Evolutionary conservation across 2,797 vertebrate species (phyloP).

Genomic region (Myotis findleyi): DNA sequence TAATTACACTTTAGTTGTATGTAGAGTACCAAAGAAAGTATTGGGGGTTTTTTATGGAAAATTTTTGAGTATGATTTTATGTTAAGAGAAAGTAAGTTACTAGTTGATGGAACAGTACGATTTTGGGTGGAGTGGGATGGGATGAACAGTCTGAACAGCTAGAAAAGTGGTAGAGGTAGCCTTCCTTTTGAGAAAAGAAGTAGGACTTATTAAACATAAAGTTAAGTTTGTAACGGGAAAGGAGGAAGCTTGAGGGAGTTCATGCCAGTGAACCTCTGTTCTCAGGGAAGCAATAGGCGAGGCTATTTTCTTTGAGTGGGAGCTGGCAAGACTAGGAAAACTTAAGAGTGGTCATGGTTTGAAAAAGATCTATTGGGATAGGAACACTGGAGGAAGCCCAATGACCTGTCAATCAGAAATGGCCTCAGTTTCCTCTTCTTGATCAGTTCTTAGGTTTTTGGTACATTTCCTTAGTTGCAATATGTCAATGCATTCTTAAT

Average conservation of each 20-base stretch:
- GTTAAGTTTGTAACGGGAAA: background rate
- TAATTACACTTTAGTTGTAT: background rate
- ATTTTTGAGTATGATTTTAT: background rate
- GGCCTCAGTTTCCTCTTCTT: conserved; percentile 48
- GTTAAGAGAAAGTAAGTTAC: background rate
- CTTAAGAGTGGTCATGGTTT: background rate
- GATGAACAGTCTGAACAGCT: background rate
- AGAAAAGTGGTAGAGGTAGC: background rate
- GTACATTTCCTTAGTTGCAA: conserved; percentile 1
- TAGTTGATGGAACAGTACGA: background rate
- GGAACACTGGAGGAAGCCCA: conserved; percentile 10
- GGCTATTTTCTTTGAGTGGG: conserved; percentile 1
- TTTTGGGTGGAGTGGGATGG: background rate
- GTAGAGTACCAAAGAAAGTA: background rate
- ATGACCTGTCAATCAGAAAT: background rate
- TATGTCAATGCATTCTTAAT: background rate
- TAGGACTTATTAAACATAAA: background rate
- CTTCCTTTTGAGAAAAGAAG: conserved; percentile 22
- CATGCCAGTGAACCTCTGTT: background rate
- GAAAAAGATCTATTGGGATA: conserved; percentile 12
- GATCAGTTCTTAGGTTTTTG: conserved; percentile 13
- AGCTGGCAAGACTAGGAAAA: conserved; percentile 41
- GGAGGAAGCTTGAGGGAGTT: background rate
- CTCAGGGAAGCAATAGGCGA: background rate
- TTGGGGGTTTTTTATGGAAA: background rate